Evolutionary conservation across 1,140 invertebrate genomes (phyloP).

Genomic region (Zaprionus nigranus): DNA sequence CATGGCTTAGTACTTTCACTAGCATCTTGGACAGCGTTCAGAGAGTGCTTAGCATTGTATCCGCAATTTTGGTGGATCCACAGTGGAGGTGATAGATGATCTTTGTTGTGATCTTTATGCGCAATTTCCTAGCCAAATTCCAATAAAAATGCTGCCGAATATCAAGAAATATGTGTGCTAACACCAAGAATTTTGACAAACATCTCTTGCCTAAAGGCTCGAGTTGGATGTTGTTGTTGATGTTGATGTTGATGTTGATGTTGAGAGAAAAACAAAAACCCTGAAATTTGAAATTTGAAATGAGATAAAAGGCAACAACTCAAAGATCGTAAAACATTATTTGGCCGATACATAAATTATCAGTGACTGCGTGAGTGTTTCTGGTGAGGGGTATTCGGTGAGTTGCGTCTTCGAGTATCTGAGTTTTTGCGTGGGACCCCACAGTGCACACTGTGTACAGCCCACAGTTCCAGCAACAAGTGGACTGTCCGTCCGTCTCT

Average conservation of each 20-base stretch:
- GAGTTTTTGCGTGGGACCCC: slow-evolving; percentile 34
- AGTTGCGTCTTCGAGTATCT: slow-evolving; percentile 6
- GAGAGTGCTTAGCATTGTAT: slow-evolving; percentile 41
- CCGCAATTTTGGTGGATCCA: slow-evolving; percentile 37
- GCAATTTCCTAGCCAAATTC: slow-evolving; percentile 17
- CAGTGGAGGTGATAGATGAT: not conserved
- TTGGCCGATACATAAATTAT: slow-evolving; percentile 78
- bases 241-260: too few relatives aligned
- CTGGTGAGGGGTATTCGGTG: too few relatives aligned
- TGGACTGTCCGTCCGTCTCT: slow-evolving; percentile 35
- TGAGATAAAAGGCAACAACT: slow-evolving; percentile 25
- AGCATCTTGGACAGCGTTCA: slow-evolving; percentile 47
- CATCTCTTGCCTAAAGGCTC: slow-evolving; percentile 4
- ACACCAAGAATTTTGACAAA: slow-evolving; percentile 55
- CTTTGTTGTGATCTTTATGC: slow-evolving; percentile 9
- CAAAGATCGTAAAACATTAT: slow-evolving; percentile 75
- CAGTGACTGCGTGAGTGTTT: slow-evolving; percentile 61
- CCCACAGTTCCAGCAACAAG: slow-evolving; percentile 19
- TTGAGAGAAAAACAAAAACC: not conserved
- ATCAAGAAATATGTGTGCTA: not conserved
- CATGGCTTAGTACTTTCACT: slow-evolving; percentile 53
- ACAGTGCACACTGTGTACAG: not conserved
- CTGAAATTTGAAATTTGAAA: not conserved
- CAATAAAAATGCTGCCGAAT: slow-evolving; percentile 8
- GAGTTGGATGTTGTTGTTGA: not conserved